Percentiles rank a stretch among this genome's conserved stretches.
Evolutionary conservation across 2,888 invertebrate genomes (phyloP).

Genomic region (Cylindroiulus punctatus): DNA sequence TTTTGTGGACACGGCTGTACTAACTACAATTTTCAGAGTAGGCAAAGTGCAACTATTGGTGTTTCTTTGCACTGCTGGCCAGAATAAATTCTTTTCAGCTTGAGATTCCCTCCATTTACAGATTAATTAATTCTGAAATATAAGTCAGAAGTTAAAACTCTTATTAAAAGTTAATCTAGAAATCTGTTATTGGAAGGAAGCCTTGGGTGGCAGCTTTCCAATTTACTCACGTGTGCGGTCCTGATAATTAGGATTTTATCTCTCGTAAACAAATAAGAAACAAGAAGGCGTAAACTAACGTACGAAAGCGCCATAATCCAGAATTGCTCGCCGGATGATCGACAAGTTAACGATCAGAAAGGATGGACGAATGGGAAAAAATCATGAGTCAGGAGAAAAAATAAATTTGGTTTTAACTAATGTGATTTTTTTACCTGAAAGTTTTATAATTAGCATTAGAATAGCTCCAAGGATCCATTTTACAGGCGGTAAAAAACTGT

Average conservation of each 20-base stretch:
- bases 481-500: neutral
- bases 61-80: too few species aligned
- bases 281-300: constrained; percentile 49
- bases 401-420: constrained; percentile 26
- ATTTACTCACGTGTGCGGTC: constrained; percentile 55
- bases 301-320: constrained; percentile 17
- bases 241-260: constrained; percentile 56
- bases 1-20: too few species aligned
- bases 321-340: constrained; percentile 36
- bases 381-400: constrained; percentile 48
- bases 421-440: constrained; percentile 16
- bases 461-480: constrained; percentile 20
- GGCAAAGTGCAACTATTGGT: too few species aligned
- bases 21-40: too few species aligned
- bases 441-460: constrained; percentile 48
- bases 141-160: constrained; percentile 1
- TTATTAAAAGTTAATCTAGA: constrained; percentile 28
- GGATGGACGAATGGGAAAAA: constrained; percentile 44
- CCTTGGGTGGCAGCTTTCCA: constrained; percentile 55
- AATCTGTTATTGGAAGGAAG: constrained; percentile 12
- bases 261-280: constrained; percentile 49
- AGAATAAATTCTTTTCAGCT: too few species aligned
- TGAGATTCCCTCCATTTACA: neutral
- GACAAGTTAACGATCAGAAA: constrained; percentile 49
- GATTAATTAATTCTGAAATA: constrained; percentile 26